Evolutionary conservation across 2,888 invertebrate species (phyloP).

Genomic region (Ectemnius continuus): DNA sequence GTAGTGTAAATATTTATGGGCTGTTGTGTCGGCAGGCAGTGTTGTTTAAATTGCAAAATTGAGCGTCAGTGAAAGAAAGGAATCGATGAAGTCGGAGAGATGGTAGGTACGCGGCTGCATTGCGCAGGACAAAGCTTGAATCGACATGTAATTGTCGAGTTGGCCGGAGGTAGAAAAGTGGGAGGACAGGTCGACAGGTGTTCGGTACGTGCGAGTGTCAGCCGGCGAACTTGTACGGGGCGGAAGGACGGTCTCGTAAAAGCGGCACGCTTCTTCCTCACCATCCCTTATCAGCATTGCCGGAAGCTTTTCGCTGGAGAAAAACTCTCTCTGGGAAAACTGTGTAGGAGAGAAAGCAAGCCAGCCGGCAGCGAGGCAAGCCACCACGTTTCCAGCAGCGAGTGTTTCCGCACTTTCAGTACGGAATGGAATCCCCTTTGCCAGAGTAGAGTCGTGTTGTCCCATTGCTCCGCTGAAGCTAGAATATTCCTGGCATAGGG

Average conservation of each 20-base stretch:
- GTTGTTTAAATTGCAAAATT: neutral
- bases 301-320: neutral
- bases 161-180: neutral
- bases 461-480: too few species aligned
- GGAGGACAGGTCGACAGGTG: constrained; percentile 8
- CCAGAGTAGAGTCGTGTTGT: too few species aligned
- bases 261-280: constrained; percentile 8
- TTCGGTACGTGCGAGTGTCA: constrained; percentile 8
- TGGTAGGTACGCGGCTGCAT: too few species aligned
- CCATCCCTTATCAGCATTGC: constrained; percentile 10
- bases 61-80: neutral
- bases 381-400: too few species aligned
- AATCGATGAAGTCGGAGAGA: neutral
- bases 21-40: neutral
- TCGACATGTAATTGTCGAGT: too few species aligned
- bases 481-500: too few species aligned
- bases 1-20: constrained; percentile 3
- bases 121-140: too few species aligned
- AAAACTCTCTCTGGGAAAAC: neutral
- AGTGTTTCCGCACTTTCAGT: too few species aligned
- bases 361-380: too few species aligned
- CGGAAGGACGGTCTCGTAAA: neutral
- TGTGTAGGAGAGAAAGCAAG: too few species aligned
- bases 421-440: too few species aligned
- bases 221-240: neutral